A percentile compares a stretch with the other conserved stretches of the same genome.
These are phyloP conservation scores for Oreonectes daqikongensis DNA, from an alignment of 2,797 vertebrate genomes.

Conservation along the genomic window DNA sequence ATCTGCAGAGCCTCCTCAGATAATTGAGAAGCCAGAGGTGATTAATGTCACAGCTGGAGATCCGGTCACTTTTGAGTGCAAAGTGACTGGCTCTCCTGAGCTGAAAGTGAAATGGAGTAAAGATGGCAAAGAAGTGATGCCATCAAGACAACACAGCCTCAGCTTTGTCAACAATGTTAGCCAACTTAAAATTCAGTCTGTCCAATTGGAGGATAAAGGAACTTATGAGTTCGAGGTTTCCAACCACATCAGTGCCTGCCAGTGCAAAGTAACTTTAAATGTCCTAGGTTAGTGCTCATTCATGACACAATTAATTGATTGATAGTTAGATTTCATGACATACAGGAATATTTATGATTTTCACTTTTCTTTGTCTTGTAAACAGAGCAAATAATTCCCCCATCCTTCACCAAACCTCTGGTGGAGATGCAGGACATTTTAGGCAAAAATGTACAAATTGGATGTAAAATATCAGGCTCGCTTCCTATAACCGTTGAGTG, in stretches of 20 bases:
- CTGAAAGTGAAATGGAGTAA: constrained; percentile 94
- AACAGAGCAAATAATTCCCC: constrained; percentile 93
- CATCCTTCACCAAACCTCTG: constrained; percentile 92
- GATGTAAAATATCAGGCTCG: constrained; percentile 93
- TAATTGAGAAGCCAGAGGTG: constrained; percentile 90
- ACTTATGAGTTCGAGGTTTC: constrained; percentile 91
- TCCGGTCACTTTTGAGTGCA: constrained; percentile 93
- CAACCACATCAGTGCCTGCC: constrained; percentile 92
- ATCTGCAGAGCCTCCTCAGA: constrained; percentile 88
- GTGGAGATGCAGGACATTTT: constrained; percentile 87
- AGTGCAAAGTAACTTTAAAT: constrained; percentile 86
- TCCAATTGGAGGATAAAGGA: constrained; percentile 88
- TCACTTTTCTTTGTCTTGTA: constrained; percentile 52
- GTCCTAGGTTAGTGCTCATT: constrained; percentile 88
- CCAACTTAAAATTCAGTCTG: constrained; percentile 89
- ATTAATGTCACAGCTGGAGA: constrained; percentile 92
- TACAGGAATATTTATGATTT: constrained; percentile 29
- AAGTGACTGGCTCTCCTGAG: constrained; percentile 91
- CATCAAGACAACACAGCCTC: constrained; percentile 93
- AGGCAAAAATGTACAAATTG: constrained; percentile 89
- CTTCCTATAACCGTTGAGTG: constrained; percentile 92
- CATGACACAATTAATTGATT: background rate
- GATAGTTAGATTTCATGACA: background rate
- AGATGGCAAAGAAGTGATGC: constrained; percentile 87
- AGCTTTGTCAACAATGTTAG: constrained; percentile 91